These are phyloP conservation scores for Scaptomyza pallida DNA, from an alignment of 1,140 invertebrate genomes.

Conservation along the genomic window DNA sequence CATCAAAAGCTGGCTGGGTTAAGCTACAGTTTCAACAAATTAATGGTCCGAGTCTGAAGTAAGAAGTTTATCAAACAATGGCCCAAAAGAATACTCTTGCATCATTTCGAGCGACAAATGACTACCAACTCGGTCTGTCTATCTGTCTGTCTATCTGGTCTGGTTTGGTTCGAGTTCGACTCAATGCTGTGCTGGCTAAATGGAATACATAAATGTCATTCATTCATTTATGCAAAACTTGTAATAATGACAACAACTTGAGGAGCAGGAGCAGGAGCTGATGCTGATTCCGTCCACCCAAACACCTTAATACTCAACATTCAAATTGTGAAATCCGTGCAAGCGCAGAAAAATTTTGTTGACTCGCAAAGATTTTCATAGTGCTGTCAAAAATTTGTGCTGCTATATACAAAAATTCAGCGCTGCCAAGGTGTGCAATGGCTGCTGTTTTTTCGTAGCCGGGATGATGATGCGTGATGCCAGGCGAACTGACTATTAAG, in stretches of 20 bases:
- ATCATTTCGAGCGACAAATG: constrained; percentile 56
- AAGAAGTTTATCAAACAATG: constrained; percentile 72
- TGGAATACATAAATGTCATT: constrained; percentile 79
- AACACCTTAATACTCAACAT: neutral
- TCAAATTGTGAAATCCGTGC: constrained; percentile 52
- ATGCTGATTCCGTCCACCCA: neutral
- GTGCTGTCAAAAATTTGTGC: constrained; percentile 72
- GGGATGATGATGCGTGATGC: constrained; percentile 18
- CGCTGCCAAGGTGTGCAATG: constrained; percentile 67
- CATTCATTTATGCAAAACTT: constrained; percentile 80
- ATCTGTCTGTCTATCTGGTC: constrained; percentile 2
- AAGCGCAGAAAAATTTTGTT: constrained; percentile 65
- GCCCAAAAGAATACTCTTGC: constrained; percentile 56
- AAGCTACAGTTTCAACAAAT: neutral
- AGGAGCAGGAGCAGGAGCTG: neutral
- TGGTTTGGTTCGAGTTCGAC: neutral
- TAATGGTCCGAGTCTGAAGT: constrained; percentile 6
- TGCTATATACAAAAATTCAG: constrained; percentile 69
- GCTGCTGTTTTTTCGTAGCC: neutral
- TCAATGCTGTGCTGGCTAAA: constrained; percentile 55
- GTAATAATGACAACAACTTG: constrained; percentile 74
- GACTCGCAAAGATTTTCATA: constrained; percentile 73
- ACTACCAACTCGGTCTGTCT: constrained; percentile 9
- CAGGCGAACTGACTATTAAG: constrained; percentile 54
- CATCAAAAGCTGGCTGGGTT: constrained; percentile 38